Percentiles rank a stretch among this genome's conserved stretches.
Evolutionary conservation across 2,888 invertebrate species (phyloP).

Genomic region (Xestobium rufovillosum): DNA sequence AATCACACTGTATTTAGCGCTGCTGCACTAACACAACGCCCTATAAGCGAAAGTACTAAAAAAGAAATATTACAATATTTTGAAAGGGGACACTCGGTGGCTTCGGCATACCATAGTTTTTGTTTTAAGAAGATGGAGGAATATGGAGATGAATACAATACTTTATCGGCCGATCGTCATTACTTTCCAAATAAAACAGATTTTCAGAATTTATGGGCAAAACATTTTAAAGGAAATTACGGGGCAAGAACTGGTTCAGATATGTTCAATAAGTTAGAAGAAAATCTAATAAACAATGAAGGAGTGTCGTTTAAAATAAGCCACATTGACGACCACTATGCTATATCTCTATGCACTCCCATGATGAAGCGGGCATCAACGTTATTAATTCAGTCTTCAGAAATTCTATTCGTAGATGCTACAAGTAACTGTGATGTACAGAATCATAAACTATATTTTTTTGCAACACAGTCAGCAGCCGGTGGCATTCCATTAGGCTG

Average conservation of each 20-base stretch:
- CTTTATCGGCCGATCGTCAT: conserved; percentile 8
- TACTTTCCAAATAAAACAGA: conserved; percentile 10
- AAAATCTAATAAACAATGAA: conserved; percentile 5
- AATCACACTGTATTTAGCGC: too few relatives aligned
- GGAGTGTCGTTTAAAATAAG: conserved; percentile 6
- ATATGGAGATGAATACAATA: conserved; percentile 10
- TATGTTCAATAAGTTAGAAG: conserved; percentile 5
- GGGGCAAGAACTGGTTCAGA: conserved; percentile 7
- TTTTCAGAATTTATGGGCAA: conserved; percentile 7
- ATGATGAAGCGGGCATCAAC: conserved; percentile 4
- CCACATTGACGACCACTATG: conserved; percentile 4
- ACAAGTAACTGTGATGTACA: conserved; percentile 11
- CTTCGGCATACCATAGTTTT: too few relatives aligned
- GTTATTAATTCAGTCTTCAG: conserved; percentile 6
- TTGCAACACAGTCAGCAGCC: conserved; percentile 7
- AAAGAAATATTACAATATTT: conserved; percentile 10
- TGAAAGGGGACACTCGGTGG: conserved; percentile 15
- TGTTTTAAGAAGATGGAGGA: conserved; percentile 10
- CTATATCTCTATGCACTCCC: conserved; percentile 5
- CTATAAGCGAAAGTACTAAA: conserved; percentile 9
- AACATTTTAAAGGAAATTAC: conserved; percentile 9
- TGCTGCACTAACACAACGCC: too few relatives aligned
- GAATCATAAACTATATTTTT: conserved; percentile 12
- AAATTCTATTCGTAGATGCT: too few relatives aligned
- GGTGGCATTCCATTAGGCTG: conserved; percentile 14